Conservation (phyloP, 2,888 invertebrate genomes). For the Ceramica pisi region DNA sequence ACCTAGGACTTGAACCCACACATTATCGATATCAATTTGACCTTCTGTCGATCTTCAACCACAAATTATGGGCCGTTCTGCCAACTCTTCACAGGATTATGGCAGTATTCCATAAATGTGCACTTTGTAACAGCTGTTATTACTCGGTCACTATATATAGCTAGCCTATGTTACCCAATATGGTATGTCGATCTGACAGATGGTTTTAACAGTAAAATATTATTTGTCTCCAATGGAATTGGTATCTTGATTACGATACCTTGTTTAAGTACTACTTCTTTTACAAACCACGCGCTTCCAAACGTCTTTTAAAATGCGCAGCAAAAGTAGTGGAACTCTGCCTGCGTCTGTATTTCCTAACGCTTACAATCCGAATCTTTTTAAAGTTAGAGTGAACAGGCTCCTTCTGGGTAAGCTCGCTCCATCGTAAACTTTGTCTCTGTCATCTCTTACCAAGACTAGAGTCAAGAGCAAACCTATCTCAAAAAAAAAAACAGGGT, state of each 20-base stretch:
- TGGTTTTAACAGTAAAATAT: not conserved
- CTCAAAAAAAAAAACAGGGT: too few species aligned
- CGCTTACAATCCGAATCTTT: too few species aligned
- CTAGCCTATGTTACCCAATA: not conserved
- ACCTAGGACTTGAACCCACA: not conserved
- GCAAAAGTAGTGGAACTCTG: too few species aligned
- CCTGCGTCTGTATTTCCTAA: too few species aligned
- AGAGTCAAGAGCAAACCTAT: too few species aligned
- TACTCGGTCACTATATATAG: not conserved
- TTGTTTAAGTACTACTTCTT: too few species aligned
- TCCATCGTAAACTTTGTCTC: too few species aligned
- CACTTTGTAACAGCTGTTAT: not conserved
- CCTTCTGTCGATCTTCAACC: not conserved
- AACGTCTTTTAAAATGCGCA: too few species aligned
- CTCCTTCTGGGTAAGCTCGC: too few species aligned
- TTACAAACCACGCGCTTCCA: too few species aligned
- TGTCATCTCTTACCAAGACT: too few species aligned
- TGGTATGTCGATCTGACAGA: not conserved
- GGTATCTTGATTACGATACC: not conserved
- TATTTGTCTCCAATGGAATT: not conserved
- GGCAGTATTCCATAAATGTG: not conserved
- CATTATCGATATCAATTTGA: not conserved
- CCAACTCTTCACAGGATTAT: conserved; percentile 1
- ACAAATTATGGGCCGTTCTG: not conserved
- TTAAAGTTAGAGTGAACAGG: too few species aligned